Base-by-base conservation (phyloP, 2,888 invertebrate species). In the Seira ritae region DNA sequence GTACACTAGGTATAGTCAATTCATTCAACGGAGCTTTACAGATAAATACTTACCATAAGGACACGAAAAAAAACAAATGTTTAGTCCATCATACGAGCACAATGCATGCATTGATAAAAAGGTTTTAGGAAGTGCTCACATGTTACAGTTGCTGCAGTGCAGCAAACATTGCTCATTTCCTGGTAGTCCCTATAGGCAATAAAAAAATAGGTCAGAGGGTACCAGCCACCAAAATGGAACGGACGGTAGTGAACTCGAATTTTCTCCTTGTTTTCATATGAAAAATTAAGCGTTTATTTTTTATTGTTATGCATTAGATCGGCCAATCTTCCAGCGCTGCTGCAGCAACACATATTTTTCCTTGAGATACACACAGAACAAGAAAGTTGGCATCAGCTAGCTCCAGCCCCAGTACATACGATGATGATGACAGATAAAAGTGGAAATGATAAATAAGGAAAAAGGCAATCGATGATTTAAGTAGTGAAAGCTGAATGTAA, bases 171-270 rank as follows among this genome's bases (percentile, higher is more conserved):
- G 22, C 60, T 71, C 71, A 71, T 71, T 72, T 72, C 31, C 72
- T 31, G 15, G 60, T 55, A 72, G 55, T 72, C 60, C 72, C 72
- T 72, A 72, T n/a, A 60, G 60, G 72, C 72, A 22, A 72, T 72
- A 60, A 72, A 72, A 62, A 62, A 72, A 72, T 72, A 60, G 72
- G 72, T 72, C 72, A 72, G 72, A 72, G 72, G 62, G 72, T 72
- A 72, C 72, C 60, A 72, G 60, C 62, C 62, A 62, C 62, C 62
- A 62, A 62, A 62, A 62, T 62, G 62, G 62, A 62, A 20, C 62
- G 62, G 62, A 23, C 24, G 70, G 46, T 50, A 31, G 37, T 19
- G 70, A 20, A 55, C 24, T 71, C 8, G 62, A 62, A 20, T 62
- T 62, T 62, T 62, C 62, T 19, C 20, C 50, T 50, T 62, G 6